Evolutionary conservation across 2,113 vertebrate species (phyloP).

Genomic region (Sciurus niger): DNA sequence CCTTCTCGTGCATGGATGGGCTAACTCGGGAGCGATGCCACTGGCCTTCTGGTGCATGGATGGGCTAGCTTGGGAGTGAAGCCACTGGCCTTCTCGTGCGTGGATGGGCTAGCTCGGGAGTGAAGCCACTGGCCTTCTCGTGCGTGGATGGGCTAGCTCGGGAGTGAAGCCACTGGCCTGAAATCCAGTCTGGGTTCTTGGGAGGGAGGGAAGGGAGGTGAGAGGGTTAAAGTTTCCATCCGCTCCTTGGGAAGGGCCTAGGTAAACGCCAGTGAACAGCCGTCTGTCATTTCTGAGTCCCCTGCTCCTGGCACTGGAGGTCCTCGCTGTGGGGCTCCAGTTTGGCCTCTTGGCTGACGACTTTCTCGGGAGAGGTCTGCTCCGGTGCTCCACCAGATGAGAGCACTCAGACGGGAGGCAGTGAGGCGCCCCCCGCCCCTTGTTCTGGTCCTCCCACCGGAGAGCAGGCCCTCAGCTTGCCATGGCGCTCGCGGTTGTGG

Average conservation of each 20-base stretch:
- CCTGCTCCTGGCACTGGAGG: conserved; percentile 29
- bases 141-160: too few relatives aligned
- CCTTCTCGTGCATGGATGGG: not conserved
- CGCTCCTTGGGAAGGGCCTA: conserved; percentile 50
- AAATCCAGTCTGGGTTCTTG: conserved; percentile 11
- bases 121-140: not conserved
- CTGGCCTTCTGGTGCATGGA: not conserved
- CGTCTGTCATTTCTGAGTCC: conserved; percentile 64
- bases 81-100: not conserved
- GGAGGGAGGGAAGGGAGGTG: conserved; percentile 57
- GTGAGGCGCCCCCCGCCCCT: not conserved
- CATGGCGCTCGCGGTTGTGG: not conserved
- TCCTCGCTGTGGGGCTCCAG: conserved; percentile 34
- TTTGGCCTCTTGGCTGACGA: conserved; percentile 71
- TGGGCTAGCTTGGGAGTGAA: too few relatives aligned
- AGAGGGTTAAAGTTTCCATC: conserved; percentile 71
- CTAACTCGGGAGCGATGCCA: conserved; percentile 16
- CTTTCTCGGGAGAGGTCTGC: conserved; percentile 59
- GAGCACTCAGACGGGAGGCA: conserved; percentile 71
- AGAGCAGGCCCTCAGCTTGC: not conserved
- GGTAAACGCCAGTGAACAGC: conserved; percentile 14
- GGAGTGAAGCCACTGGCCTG: not conserved
- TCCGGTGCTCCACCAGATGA: conserved; percentile 56
- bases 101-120: not conserved
- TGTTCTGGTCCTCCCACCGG: not conserved